These are phyloP conservation scores for Osmoderma eremita DNA, from an alignment of 2,888 invertebrate species.

Conservation along the genomic window DNA sequence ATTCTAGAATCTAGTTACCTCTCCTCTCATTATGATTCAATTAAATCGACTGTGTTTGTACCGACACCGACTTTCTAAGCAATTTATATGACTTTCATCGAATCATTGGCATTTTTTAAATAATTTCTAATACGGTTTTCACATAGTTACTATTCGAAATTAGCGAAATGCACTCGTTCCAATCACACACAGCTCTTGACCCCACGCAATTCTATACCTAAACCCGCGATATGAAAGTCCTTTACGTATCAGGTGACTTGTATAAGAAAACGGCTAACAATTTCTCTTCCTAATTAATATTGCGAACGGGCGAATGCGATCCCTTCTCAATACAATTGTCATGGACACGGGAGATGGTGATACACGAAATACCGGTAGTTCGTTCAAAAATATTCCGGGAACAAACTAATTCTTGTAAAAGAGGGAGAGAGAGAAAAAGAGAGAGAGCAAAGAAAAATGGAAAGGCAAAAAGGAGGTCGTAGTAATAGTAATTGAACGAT, in stretches of 20 bases:
- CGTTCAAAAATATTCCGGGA: too few species aligned
- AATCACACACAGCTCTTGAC: neutral
- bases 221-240: constrained; percentile 19
- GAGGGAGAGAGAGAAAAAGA: neutral
- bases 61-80: too few species aligned
- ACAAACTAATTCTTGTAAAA: too few species aligned
- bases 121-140: too few species aligned
- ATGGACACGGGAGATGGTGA: too few species aligned
- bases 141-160: neutral
- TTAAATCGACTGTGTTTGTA: too few species aligned
- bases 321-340: neutral
- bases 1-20: too few species aligned
- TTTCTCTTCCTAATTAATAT: constrained; percentile 30
- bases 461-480: neutral
- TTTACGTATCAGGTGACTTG: constrained; percentile 12
- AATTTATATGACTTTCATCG: too few species aligned
- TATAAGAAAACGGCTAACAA: neutral
- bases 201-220: neutral
- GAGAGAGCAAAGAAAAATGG: neutral
- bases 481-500: constrained; percentile 2
- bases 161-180: neutral
- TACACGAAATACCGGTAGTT: too few species aligned
- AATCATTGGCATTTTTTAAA: too few species aligned
- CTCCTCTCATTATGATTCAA: too few species aligned
- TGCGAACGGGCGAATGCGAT: neutral